Conservation (phyloP, 2,888 invertebrate genomes). For the Ditylenchus weischeri region DNA sequence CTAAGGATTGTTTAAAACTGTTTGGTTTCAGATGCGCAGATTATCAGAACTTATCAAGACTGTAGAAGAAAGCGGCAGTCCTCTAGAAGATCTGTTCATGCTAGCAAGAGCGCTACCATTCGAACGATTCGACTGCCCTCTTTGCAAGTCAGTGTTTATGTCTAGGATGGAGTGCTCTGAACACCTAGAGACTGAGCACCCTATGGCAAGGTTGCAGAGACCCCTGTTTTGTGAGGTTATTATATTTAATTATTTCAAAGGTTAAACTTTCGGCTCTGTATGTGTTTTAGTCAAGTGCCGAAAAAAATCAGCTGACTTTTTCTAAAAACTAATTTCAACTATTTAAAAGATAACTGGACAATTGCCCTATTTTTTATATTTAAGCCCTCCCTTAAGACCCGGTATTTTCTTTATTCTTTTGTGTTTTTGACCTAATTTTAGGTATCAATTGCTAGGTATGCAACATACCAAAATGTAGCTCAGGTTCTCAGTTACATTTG, state of each 20-base stretch:
- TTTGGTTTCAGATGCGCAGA: constrained; percentile 37
- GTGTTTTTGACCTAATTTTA: no score
- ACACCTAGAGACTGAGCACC: constrained; percentile 48
- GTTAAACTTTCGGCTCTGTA: background rate
- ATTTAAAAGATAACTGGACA: no score
- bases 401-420: no score
- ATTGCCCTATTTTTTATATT: no score
- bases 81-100: constrained; percentile 44
- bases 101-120: constrained; percentile 47
- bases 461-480: no score
- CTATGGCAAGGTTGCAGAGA: constrained; percentile 36
- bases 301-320: no score
- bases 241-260: background rate
- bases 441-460: no score
- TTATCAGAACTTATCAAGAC: constrained; percentile 42
- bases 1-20: background rate
- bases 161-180: constrained; percentile 50
- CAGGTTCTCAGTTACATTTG: no score
- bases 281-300: no score
- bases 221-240: constrained; percentile 53
- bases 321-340: no score
- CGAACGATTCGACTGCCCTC: constrained; percentile 55
- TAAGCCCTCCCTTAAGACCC: no score
- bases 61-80: constrained; percentile 28
- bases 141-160: constrained; percentile 51